These are phyloP conservation scores for Octodonta nipae DNA, from an alignment of 2,888 invertebrate species.

Conservation along the genomic window DNA sequence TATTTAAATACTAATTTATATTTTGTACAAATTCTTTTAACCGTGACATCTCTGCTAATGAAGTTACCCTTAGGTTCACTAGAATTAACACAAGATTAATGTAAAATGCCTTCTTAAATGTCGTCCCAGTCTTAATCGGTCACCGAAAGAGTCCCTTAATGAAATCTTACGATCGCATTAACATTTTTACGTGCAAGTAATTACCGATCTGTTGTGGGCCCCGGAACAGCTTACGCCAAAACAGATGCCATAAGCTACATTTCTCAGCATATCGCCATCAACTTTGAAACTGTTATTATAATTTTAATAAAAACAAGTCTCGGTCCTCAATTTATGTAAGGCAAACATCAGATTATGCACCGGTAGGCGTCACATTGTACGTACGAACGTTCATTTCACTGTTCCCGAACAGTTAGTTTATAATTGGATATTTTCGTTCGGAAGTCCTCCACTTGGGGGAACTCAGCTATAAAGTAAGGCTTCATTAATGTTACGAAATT, in stretches of 20 bases:
- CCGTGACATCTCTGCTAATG: too few relatives aligned
- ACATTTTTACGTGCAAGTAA: slow-evolving; percentile 4
- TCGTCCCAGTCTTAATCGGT: too few relatives aligned
- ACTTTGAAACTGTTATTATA: slow-evolving; percentile 16
- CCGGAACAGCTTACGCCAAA: slow-evolving; percentile 3
- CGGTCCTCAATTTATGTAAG: slow-evolving; percentile 17
- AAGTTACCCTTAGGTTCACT: too few relatives aligned
- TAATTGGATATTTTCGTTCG: slow-evolving; percentile 11
- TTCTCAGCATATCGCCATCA: slow-evolving; percentile 9
- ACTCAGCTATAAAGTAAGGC: too few relatives aligned
- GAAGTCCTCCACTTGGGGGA: slow-evolving; percentile 2
- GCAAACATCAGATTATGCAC: slow-evolving; percentile 12
- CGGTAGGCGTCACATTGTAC: slow-evolving; percentile 15
- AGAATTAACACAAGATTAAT: too few relatives aligned
- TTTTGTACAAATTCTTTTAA: too few relatives aligned
- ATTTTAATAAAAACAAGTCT: slow-evolving; percentile 17
- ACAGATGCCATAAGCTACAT: slow-evolving; percentile 14
- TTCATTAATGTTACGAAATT: too few relatives aligned
- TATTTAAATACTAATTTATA: too few relatives aligned
- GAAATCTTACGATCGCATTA: too few relatives aligned
- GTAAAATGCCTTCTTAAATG: too few relatives aligned
- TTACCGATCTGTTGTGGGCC: slow-evolving; percentile 2
- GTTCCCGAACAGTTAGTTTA: slow-evolving; percentile 13
- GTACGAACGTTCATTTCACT: slow-evolving; percentile 13
- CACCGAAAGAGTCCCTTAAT: too few relatives aligned